Base-by-base conservation (phyloP, 2,888 invertebrate genomes). In the Pasiphila rectangulata region DNA sequence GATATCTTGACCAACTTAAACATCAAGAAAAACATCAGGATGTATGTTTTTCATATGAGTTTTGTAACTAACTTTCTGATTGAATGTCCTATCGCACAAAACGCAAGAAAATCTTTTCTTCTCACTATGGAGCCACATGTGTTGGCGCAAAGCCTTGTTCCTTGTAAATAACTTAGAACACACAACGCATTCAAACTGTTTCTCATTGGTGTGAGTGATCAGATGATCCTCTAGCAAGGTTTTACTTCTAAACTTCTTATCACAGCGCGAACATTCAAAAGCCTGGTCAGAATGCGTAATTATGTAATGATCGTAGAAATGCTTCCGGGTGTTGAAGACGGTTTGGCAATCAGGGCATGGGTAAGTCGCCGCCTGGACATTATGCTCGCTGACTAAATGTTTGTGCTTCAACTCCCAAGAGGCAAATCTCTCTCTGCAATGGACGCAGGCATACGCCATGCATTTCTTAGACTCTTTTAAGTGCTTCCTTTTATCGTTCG, bases 321-420 rank as follows among this genome's bases (percentile, higher is more conserved):
- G 32, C 5, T 38, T 51, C 4, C 37, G 39, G 5, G 34, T 41
- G 0, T 30, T 3, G 17, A 54, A 58, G 3, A 37, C 34, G 13
- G 37, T 10, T 0, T 27, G 50, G 3, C 56, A 58, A 24, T 58
- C 56, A 1, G 45, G 13, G 24, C 56, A 58, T 0, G 67, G 57
- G 42, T 83, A 85, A 0, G 57, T 64, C 1, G 56, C 52, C 39
- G 69, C 63, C 1, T 69, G 65, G 4, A 61, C 63, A 0, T 74
- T 75, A 51, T 87, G 86, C 1, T 54, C 51, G 1, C 68, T 59
- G 0, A 70, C 67, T 21, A 75, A 56, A 56, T 87, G 87, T 27
- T 69, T 75, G 30, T 78, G 73, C 29, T 85, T 85, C 0, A 45
- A 53, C 29, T 85, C 84, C 80, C 80, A 85, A 1, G 83, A 83